A percentile compares a stretch with the other conserved stretches of the same genome.
Conservation (phyloP, 2,888 invertebrate genomes). For the Megastigmus dorsalis region DNA sequence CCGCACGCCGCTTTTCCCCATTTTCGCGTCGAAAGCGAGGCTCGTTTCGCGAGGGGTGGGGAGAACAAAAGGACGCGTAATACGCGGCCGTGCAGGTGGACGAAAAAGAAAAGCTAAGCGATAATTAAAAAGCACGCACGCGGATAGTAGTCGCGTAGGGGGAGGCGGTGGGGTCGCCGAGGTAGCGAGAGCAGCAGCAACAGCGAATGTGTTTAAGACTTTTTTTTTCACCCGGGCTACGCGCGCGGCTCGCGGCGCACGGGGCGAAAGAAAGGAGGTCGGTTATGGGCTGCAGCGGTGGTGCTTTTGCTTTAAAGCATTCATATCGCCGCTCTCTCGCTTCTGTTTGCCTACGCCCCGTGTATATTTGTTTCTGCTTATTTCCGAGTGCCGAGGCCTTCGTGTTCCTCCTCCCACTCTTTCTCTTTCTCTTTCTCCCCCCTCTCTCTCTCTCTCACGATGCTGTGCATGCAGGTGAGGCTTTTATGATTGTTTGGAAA, state of each 20-base stretch:
- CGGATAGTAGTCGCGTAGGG: no score
- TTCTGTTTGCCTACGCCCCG: background rate
- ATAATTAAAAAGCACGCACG: slow-evolving; percentile 17
- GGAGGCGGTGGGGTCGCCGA: no score
- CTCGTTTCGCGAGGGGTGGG: no score
- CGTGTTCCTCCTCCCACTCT: background rate
- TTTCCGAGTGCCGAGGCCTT: background rate
- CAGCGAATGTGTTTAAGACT: slow-evolving; percentile 18
- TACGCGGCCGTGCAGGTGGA: background rate
- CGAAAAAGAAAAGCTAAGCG: background rate
- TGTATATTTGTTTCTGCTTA: slow-evolving; percentile 38
- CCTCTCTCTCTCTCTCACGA: no score
- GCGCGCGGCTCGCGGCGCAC: background rate
- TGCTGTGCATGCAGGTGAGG: no score
- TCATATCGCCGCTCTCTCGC: slow-evolving; percentile 12
- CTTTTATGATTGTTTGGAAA: no score
- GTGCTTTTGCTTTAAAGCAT: slow-evolving; percentile 8
- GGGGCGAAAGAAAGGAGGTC: background rate
- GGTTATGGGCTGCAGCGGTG: background rate
- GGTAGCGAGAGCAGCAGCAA: no score
- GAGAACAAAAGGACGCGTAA: no score
- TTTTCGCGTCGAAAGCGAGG: no score
- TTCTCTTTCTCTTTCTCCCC: no score
- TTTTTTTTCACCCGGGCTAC: background rate
- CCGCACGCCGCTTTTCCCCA: no score